phyloP scores from a whole-genome alignment of 2,113 vertebrate species.

The Menura novaehollandiae region DNA sequence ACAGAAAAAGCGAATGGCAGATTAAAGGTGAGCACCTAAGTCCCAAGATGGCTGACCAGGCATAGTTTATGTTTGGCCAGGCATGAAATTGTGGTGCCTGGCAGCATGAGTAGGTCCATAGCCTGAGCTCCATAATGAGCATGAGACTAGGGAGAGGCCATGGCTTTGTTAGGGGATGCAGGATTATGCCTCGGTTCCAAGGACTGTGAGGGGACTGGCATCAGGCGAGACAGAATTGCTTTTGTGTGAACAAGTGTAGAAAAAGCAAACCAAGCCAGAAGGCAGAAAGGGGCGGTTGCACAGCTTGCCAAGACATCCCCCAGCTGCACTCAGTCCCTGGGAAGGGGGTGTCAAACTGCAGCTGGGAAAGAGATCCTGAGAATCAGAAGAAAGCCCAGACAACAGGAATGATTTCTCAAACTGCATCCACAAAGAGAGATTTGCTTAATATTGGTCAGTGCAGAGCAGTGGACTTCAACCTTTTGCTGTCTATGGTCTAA shows the following conservation, averaged over 20 bases:
- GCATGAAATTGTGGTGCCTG: not conserved
- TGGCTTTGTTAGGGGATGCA: not conserved
- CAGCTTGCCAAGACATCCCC: not conserved
- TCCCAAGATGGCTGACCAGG: not conserved
- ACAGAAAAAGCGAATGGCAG: not conserved
- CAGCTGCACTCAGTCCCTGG: not conserved
- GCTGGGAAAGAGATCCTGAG: not conserved
- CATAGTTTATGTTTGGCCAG: not conserved
- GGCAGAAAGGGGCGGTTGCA: not conserved
- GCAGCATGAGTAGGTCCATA: rapidly evolving
- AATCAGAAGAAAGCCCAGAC: not conserved
- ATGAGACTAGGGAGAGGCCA: not conserved
- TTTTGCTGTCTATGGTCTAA: not conserved
- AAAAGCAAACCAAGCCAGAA: not conserved
- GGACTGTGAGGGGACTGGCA: not conserved
- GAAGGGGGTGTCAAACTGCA: not conserved
- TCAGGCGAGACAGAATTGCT: not conserved
- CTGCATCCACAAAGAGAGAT: not conserved
- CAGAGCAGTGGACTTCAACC: not conserved
- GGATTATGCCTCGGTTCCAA: not conserved
- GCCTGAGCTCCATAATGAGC: not conserved
- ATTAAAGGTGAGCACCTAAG: not conserved
- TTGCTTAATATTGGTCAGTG: not conserved
- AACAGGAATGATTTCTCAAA: not conserved
- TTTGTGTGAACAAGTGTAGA: not conserved